These are phyloP conservation scores for Hemiprocne comata DNA, from an alignment of 2,113 vertebrate genomes.

Conservation along the genomic window DNA sequence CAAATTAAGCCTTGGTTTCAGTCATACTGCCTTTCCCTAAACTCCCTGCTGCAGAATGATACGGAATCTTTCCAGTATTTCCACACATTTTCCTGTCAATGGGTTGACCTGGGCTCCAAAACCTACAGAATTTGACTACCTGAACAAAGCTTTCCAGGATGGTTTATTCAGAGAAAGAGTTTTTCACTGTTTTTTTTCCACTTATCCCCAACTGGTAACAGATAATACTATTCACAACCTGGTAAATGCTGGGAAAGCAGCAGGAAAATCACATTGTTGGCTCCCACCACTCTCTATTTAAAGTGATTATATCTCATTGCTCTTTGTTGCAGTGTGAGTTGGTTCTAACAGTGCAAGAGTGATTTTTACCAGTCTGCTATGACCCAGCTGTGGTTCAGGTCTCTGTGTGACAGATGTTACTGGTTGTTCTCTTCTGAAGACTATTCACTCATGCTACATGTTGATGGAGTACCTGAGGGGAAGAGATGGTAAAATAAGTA, in stretches of 20 bases:
- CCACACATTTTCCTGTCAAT: not conserved
- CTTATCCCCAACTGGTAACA: not conserved
- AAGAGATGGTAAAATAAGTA: not conserved
- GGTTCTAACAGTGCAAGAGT: not conserved
- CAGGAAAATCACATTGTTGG: not conserved
- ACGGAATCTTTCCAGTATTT: accelerated
- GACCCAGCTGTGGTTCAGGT: not conserved
- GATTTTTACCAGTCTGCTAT: not conserved
- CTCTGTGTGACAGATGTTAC: not conserved
- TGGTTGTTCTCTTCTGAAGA: not conserved
- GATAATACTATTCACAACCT: not conserved
- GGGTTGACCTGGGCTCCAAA: not conserved
- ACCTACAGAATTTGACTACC: not conserved
- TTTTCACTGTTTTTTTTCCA: not conserved
- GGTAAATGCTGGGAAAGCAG: not conserved
- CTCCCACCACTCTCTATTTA: not conserved
- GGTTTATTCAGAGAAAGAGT: accelerated
- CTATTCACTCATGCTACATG: not conserved
- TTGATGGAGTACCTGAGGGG: not conserved
- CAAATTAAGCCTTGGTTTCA: not conserved
- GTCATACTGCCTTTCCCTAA: not conserved
- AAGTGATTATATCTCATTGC: not conserved
- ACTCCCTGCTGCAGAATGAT: not conserved
- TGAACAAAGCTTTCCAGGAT: not conserved
- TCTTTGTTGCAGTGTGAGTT: not conserved